phyloP scores from a whole-genome alignment of 2,888 invertebrate genomes.

The Patella caerulea region DNA sequence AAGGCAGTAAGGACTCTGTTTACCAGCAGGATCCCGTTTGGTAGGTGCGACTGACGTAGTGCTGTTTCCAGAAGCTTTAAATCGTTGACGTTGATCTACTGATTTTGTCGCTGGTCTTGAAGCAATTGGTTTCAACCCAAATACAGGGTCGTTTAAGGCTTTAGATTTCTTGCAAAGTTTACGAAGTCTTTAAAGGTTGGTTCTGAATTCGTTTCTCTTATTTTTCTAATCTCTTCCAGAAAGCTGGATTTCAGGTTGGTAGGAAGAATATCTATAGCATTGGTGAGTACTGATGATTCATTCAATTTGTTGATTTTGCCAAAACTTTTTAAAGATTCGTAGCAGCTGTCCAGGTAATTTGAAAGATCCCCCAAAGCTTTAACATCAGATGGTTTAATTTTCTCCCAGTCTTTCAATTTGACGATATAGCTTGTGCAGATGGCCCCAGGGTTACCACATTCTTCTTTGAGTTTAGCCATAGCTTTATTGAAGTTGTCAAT shows the following conservation, averaged over 20 bases:
- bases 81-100: too few relatives aligned
- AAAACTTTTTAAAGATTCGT: background rate
- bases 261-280: background rate
- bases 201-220: background rate
- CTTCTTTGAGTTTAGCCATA: background rate
- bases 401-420: background rate
- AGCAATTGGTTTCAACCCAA: background rate
- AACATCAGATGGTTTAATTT: background rate
- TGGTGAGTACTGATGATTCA: background rate
- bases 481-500: background rate
- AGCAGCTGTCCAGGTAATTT: background rate
- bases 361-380: background rate
- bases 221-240: background rate
- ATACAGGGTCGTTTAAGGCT: background rate
- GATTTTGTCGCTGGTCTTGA: too few relatives aligned
- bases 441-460: background rate
- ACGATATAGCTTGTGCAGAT: background rate
- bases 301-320: background rate
- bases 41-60: too few relatives aligned
- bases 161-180: background rate
- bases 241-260: background rate
- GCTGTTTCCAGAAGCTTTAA: too few relatives aligned
- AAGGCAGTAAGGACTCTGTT: background rate
- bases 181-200: background rate
- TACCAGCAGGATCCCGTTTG: too few relatives aligned